Evolutionary conservation across 2,888 invertebrate species (phyloP), one percentile per base, ranked within the genome.

Genomic region (Drosophila neutralis): DNA sequence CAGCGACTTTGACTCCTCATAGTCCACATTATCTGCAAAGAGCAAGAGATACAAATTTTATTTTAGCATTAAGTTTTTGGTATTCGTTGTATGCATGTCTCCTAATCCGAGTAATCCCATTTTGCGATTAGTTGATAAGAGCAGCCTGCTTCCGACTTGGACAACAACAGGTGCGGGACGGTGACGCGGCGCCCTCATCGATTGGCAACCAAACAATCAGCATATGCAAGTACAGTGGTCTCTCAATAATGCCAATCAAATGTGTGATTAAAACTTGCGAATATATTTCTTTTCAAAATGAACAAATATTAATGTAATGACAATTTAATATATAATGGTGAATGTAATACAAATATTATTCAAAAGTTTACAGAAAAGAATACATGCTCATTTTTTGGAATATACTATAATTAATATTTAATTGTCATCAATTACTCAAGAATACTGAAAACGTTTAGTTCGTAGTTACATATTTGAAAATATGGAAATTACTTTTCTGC

Each of bases 1-100:
- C 91, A 98, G 96, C 68, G 95, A 95, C 94, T 98, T 98, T 24
- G 97, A 97, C 94, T 98, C 98, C 85, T 96, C 95, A 69, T 94
- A 94, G 92, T 98, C 98, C 89, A 96, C 97, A 94, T 97, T 97
- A 93, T 98, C 98, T 98, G 94, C 33, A 85, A 84, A 60, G 95
- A 95, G 87, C 24, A 33, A 36, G 29, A 54, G 15, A 40, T 11
- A 13, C 3, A 48, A 11, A 45, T 40, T 29, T 1, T 40, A 48
- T 57, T 35, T 48, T 42, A 40, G 21, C 21, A 56, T 36, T 29
- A 29, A 15, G 42, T 48, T 27, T 7, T 33, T 40, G 35, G 35
- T 49, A 40, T 38, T 31, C 7, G 33, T 15, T 45, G 24, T 15
- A 15, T 45, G 45, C 45, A 45, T 21, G 45, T 15, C 45, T 45